A percentile compares a stretch with the other conserved stretches of the same genome.
Evolutionary conservation across 2,797 vertebrate genomes (phyloP).

Genomic region (Sebastes oblongus): DNA sequence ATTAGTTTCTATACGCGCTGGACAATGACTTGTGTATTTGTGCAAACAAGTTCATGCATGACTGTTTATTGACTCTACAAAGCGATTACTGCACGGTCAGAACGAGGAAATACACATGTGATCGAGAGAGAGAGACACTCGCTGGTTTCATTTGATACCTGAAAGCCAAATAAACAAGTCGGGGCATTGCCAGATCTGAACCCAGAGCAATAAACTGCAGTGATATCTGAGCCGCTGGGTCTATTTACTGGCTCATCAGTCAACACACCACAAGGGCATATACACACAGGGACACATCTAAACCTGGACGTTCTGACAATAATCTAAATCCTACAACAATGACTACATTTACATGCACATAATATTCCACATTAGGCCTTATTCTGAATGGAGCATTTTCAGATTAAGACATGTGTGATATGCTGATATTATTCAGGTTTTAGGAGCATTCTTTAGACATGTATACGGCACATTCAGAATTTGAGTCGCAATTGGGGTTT

Average conservation of each 20-base stretch:
- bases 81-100: constrained; percentile 46
- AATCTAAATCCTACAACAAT: background rate
- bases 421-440: too few relatives aligned
- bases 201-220: constrained; percentile 62
- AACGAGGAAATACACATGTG: constrained; percentile 18
- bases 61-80: constrained; percentile 68
- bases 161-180: constrained; percentile 75
- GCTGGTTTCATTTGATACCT: constrained; percentile 74
- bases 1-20: constrained; percentile 29
- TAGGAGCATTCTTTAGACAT: too few relatives aligned
- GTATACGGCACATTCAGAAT: too few relatives aligned
- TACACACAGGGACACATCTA: background rate
- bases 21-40: constrained; percentile 68
- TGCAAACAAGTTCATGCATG: constrained; percentile 62
- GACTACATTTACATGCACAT: too few relatives aligned
- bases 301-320: background rate
- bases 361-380: background rate
- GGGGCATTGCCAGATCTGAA: constrained; percentile 46
- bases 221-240: constrained; percentile 62
- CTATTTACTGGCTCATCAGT: constrained; percentile 69
- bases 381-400: too few relatives aligned
- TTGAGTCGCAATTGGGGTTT: too few relatives aligned
- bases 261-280: constrained; percentile 47
- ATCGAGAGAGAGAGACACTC: constrained; percentile 48
- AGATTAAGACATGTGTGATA: too few relatives aligned